These are phyloP conservation scores for Maniola hyperantus DNA, from an alignment of 2,888 invertebrate genomes.

Conservation along the genomic window DNA sequence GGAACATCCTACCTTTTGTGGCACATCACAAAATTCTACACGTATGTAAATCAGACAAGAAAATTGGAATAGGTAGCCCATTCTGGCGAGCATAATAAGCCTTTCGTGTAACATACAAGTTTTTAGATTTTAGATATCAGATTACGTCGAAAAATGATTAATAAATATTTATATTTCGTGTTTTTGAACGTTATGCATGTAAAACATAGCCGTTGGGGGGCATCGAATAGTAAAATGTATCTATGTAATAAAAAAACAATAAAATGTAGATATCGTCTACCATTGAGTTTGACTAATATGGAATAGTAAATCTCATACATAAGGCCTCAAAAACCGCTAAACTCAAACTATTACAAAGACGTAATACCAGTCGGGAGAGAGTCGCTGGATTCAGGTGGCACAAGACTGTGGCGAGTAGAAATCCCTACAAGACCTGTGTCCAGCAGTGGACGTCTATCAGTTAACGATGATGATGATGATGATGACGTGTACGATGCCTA, in stretches of 20 bases:
- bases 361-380: too few relatives aligned
- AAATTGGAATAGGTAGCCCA: conserved; percentile 10
- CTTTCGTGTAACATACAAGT: conserved; percentile 8
- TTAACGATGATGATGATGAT: too few relatives aligned
- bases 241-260: background rate
- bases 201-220: conserved; percentile 1
- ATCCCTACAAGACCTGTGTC: too few relatives aligned
- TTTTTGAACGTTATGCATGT: conserved; percentile 3
- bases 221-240: background rate
- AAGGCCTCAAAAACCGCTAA: too few relatives aligned
- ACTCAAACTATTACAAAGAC: too few relatives aligned
- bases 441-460: too few relatives aligned
- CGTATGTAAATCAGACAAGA: conserved; percentile 10
- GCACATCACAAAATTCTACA: background rate
- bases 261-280: background rate
- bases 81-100: background rate
- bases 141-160: conserved; percentile 11
- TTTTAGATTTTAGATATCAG: conserved; percentile 1
- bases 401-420: too few relatives aligned
- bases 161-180: conserved; percentile 10
- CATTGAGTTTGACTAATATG: too few relatives aligned
- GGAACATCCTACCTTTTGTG: background rate
- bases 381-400: too few relatives aligned
- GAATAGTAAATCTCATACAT: too few relatives aligned
- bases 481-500: too few relatives aligned